Base-by-base conservation (phyloP, 2,888 invertebrate genomes). In the Leucozona laternaria region DNA sequence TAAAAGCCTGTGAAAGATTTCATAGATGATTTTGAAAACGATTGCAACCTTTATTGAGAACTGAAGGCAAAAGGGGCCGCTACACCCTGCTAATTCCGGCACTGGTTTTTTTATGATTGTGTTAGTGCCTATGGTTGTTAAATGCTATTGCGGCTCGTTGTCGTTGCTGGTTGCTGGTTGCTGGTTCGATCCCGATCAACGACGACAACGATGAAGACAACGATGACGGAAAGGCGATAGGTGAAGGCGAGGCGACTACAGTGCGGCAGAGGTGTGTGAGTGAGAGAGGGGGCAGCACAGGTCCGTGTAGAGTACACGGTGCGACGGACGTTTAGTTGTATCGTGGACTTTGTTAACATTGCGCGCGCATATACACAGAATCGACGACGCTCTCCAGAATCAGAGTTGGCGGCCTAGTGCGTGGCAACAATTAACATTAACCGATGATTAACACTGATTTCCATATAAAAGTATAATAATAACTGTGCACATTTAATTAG, bases 331-430 rank as follows among this genome's bases (percentile, higher is more conserved):
- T 92, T 93, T 92, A 93, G 93, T 93, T 92, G 91, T 91, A 91
- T 92, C 92, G 92, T 91, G 92, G 92, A 92, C 92, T 91, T 91
- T 91, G 92, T 91, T 92, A 92, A 92, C 91, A 92, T 91, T 93
- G 92, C 92, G 92, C 92, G 92, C 92, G 92, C 90, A 88, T 88
- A 87, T 87, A 87, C 86, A 86, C 82, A 86, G 71, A 86, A 79
- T 86, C 82, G 64, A 86, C 81, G 82, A 86, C 81, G 86, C 86
- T 86, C 86, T 86, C 78, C 78, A 73, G 70, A 86, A 73, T 82
- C 78, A 86, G 7, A 68, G 70, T 82, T 78, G 86, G 86, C 73
- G 73, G 82, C 79, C 68, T 78, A 82, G 86, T 86, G 86, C 86
- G 86, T 86, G 86, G 86, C 86, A 86, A 82, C 86, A 86, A 86